Evolutionary conservation across 2,888 invertebrate genomes (phyloP).

Genomic region (Resseliella maxima): DNA sequence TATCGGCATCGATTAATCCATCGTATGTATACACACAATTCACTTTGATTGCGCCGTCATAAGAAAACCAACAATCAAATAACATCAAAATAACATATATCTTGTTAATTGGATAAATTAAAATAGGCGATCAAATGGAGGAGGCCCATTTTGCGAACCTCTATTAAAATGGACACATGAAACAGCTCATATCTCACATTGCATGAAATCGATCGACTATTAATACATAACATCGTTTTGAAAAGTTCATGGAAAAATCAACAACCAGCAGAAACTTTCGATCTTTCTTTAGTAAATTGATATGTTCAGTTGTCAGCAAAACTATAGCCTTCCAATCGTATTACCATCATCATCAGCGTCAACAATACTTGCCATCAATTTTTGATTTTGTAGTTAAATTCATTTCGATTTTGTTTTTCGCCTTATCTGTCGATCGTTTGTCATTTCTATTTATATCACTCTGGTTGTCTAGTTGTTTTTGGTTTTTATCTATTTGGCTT

Average conservation of each 20-base stretch:
- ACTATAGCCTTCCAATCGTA: neutral
- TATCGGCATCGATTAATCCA: no score
- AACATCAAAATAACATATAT: constrained; percentile 29
- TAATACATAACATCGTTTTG: neutral
- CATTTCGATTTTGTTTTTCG: no score
- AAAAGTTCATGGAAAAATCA: neutral
- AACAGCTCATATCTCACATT: neutral
- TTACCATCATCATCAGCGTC: neutral
- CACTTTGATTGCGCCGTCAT: neutral
- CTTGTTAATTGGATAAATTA: constrained; percentile 15
- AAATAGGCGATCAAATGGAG: neutral
- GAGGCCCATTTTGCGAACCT: neutral
- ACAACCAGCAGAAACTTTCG: neutral
- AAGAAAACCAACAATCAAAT: constrained; percentile 15
- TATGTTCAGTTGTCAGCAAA: neutral
- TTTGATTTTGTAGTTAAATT: no score
- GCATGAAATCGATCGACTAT: neutral
- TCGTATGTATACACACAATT: neutral
- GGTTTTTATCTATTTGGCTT: no score
- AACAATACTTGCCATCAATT: no score
- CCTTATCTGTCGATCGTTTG: no score
- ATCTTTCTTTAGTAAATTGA: neutral
- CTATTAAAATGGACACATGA: constrained; percentile 27
- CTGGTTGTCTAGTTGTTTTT: no score
- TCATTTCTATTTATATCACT: no score